Conservation (phyloP, 1,140 invertebrate genomes). For the Meloidogyne floridensis region DNA sequence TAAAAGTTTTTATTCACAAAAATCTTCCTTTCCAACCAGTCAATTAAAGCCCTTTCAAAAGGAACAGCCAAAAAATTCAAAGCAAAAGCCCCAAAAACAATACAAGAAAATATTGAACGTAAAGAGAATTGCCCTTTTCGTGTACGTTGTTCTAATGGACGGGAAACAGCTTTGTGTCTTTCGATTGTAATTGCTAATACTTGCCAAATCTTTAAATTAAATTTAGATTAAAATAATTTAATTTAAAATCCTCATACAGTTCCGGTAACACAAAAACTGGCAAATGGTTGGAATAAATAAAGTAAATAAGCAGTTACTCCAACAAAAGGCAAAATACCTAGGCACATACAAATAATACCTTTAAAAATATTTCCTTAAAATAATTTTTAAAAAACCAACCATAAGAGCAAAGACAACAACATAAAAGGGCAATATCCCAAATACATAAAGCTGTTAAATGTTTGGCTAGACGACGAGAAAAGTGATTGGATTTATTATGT, state of each 20-base stretch:
- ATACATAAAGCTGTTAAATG: constrained; percentile 61
- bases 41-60: constrained; percentile 54
- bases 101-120: constrained; percentile 49
- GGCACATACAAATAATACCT: constrained; percentile 54
- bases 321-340: constrained; percentile 62
- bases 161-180: constrained; percentile 57
- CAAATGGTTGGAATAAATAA: constrained; percentile 62
- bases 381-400: too few relatives aligned
- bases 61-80: constrained; percentile 58
- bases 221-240: background rate
- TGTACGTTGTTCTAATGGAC: constrained; percentile 58
- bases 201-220: constrained; percentile 54
- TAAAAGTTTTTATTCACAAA: background rate
- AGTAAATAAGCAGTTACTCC: constrained; percentile 60
- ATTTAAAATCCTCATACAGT: constrained; percentile 30
- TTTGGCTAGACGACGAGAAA: constrained; percentile 59
- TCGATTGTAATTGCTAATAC: constrained; percentile 62
- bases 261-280: constrained; percentile 61
- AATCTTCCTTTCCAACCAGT: constrained; percentile 39
- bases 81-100: constrained; percentile 58
- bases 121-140: constrained; percentile 63
- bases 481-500: constrained; percentile 49
- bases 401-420: constrained; percentile 46
- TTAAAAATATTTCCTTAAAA: constrained; percentile 53
- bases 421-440: constrained; percentile 59